Percentiles rank a stretch among this genome's conserved stretches.
Conservation (phyloP, 2,113 vertebrate species). For the Coreoperca whiteheadi region DNA sequence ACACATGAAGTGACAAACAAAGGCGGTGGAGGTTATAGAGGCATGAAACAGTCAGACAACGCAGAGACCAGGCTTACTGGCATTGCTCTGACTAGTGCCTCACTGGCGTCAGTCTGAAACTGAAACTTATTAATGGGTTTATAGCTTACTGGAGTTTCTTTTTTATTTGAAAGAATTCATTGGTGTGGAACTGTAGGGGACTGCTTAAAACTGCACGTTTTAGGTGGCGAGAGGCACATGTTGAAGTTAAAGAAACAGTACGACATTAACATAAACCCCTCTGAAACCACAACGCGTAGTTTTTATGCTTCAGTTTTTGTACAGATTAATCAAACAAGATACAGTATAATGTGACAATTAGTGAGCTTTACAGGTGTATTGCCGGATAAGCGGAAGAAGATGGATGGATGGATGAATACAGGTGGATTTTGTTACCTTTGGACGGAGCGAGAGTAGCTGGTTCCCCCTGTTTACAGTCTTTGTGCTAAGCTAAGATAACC, state of each 20-base stretch:
- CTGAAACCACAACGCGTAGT: neutral
- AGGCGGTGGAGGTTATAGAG: constrained; percentile 22
- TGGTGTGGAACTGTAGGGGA: neutral
- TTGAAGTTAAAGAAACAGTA: neutral
- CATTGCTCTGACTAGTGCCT: neutral
- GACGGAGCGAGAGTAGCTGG: neutral
- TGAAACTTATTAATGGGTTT: constrained; percentile 19
- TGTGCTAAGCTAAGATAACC: neutral
- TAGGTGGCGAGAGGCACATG: neutral
- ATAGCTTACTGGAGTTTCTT: neutral
- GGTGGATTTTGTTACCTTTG: neutral
- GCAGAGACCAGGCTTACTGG: constrained; percentile 23
- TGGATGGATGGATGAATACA: no score
- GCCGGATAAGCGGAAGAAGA: no score
- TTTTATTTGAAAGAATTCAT: constrained; percentile 20
- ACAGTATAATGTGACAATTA: neutral
- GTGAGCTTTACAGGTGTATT: no score
- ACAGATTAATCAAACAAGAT: neutral
- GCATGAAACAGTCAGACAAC: constrained; percentile 21
- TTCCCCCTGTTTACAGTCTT: neutral
- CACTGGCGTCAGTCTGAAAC: constrained; percentile 38
- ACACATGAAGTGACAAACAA: constrained; percentile 56
- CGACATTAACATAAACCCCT: neutral
- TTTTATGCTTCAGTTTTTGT: neutral
- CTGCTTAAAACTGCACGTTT: neutral